phyloP scores from a whole-genome alignment of 1,140 invertebrate genomes.

The Cydia splendana region DNA sequence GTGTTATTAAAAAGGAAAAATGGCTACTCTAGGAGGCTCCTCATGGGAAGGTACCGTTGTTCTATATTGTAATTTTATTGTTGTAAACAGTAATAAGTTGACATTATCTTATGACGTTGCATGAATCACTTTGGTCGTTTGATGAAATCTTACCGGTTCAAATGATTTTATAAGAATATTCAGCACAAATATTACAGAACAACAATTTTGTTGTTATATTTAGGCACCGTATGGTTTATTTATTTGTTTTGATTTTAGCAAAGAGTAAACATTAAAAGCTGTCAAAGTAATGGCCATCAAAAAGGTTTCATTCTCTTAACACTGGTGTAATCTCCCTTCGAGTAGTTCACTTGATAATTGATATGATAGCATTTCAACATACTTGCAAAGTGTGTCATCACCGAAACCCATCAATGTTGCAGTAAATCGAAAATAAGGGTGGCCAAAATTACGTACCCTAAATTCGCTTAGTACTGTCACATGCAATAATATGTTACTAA shows the following conservation, averaged over 20 bases:
- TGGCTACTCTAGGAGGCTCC: constrained; percentile 54
- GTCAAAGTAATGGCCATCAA: constrained; percentile 17
- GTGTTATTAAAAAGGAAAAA: constrained; percentile 36
- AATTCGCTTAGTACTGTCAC: too few relatives aligned
- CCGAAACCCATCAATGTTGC: neutral
- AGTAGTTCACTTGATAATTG: neutral
- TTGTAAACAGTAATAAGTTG: constrained; percentile 32
- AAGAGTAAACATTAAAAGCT: constrained; percentile 20
- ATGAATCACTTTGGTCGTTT: neutral
- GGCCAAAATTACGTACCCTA: too few relatives aligned
- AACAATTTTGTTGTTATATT: neutral
- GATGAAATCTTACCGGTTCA: neutral
- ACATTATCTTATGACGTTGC: constrained; percentile 34
- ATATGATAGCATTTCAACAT: too few relatives aligned
- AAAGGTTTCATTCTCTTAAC: constrained; percentile 8
- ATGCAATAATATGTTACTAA: too few relatives aligned
- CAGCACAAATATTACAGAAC: neutral
- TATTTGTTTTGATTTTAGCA: constrained; percentile 33
- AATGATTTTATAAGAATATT: neutral
- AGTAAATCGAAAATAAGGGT: too few relatives aligned
- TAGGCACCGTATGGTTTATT: constrained; percentile 14
- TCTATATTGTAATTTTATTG: constrained; percentile 49
- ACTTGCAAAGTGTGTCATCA: neutral
- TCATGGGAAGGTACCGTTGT: constrained; percentile 70
- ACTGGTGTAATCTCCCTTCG: neutral